Evolutionary conservation across 2,797 vertebrate species (phyloP), one percentile per base, ranked within the genome.

Genomic region (Huso huso): DNA sequence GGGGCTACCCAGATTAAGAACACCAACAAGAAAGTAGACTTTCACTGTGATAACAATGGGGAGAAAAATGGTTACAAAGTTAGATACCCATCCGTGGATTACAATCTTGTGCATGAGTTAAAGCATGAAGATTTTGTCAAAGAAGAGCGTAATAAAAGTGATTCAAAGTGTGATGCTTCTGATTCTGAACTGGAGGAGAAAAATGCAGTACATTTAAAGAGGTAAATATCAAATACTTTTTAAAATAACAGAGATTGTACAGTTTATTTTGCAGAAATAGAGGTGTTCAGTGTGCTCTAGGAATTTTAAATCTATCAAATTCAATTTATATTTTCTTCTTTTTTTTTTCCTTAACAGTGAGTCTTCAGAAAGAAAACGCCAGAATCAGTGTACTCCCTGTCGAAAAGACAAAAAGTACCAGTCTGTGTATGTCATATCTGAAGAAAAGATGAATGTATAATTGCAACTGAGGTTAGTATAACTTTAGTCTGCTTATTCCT

Each of bases 371-470:
- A 89, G 84, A 68, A 93, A 91, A 77, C 84, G 79, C 84, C 84
- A n/a, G 92, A 94, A 73, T 86, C 91, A 0, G 81, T 84, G 75
- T 92, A 90, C 81, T 84, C 88, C 52, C 76, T 86, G 62, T 89
- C 84, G n/a, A 68, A 89, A 89, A 79, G 86, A 95, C 86, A 95
- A 92, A 74, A 98, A 96, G 88, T 98, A 99, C 88, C 96, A 98
- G 91, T 99, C 96, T 10, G 92, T 99, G 77, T 99, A 93, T 68
- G 95, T 99, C 81, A 93, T 98, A 83, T 99, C 95, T 57, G 94
- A 97, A 81, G 94, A 79, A 96, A 98, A 82, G 95, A 99, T 0
- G 97, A 99, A 83, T 99, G 97, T 77, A 93, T 99, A 81, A 96
- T 99, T 68, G 97, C 97, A 74, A 99, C 97, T 77, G 97, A 99